Evolutionary conservation across 2,888 invertebrate genomes (phyloP), one percentile per base, ranked within the genome.

Genomic region (Ichneumon xanthorius): DNA sequence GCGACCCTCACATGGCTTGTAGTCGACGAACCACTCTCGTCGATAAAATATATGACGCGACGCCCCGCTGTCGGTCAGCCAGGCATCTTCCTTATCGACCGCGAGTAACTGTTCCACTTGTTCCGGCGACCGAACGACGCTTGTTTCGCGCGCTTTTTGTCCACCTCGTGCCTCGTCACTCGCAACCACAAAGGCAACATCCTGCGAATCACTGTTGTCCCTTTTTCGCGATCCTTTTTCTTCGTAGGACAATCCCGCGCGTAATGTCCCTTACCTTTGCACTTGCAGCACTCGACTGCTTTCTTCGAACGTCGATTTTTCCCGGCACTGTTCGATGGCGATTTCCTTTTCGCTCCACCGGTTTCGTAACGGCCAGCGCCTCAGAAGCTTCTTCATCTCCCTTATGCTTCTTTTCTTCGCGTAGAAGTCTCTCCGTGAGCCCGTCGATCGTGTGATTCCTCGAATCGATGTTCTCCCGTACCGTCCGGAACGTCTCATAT

Each of bases 31-130:
- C 82, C 85, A 85, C 19, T 82, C 85, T 3, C 82, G 79, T 4
- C 53, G 14, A 33, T 63, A 71, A 2, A 71, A 33, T 0, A 82
- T 61, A 11, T 82, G 82, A 11, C 76, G 22, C 19, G 76, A 82
- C 16, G 82, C 82, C 2, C 80, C 84, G 63, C 80, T 80, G 71
- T 84, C 84, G 45, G 80, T 80, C 1, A 84, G 50, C 84, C 84
- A 84, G 14, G 19, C 61, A 2, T 70, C 71, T 33, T 14, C n/a
- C 3, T 70, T 80, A 33, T 63, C 71, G 33, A 30, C 71, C 2
- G 37, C 71, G 6, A 80, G 26, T 37, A 84, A n/a, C 16, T 48
- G 26, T 6, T 63, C 19, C 1, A 73, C 11, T 55, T 48, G 0
- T 19, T 75, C 80, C 19, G 11, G 30, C 40, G 4, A 22, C 6